These are phyloP conservation scores for Aphidius gifuensis DNA, from an alignment of 1,140 invertebrate species.

Conservation along the genomic window DNA sequence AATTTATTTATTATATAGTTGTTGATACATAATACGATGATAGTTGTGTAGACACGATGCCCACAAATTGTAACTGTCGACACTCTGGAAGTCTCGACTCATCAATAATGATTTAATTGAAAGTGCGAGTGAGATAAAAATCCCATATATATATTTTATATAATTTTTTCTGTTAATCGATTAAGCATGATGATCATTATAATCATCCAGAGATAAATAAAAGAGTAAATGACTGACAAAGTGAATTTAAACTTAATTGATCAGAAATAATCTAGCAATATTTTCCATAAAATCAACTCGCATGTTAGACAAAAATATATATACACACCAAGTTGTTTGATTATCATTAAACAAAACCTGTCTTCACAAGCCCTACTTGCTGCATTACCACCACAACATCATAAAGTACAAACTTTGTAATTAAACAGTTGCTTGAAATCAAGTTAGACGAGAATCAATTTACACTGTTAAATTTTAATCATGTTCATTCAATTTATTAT, in stretches of 20 bases:
- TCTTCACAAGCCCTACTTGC: background rate
- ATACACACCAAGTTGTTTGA: background rate
- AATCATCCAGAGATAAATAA: background rate
- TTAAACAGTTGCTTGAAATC: constrained; percentile 10
- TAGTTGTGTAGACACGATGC: too few species aligned
- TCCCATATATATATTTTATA: too few species aligned
- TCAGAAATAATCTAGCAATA: too few species aligned
- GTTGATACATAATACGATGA: too few species aligned
- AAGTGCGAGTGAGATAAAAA: constrained; percentile 11
- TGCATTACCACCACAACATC: background rate
- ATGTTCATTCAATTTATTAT: background rate
- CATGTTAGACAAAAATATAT: background rate
- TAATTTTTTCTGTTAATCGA: too few species aligned
- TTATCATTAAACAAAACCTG: too few species aligned
- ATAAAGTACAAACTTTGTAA: constrained; percentile 20
- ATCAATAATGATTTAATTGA: constrained; percentile 17
- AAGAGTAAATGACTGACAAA: background rate
- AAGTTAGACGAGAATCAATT: constrained; percentile 22
- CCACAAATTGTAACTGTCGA: too few species aligned
- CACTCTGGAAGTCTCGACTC: background rate
- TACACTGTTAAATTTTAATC: background rate
- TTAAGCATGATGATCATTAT: background rate
- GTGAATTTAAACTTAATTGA: too few species aligned
- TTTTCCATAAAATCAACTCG: too few species aligned
- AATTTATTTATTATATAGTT: too few species aligned